Evolutionary conservation across 2,888 invertebrate genomes (phyloP), one percentile per base, ranked within the genome.

Genomic region (Pyralis farinalis): DNA sequence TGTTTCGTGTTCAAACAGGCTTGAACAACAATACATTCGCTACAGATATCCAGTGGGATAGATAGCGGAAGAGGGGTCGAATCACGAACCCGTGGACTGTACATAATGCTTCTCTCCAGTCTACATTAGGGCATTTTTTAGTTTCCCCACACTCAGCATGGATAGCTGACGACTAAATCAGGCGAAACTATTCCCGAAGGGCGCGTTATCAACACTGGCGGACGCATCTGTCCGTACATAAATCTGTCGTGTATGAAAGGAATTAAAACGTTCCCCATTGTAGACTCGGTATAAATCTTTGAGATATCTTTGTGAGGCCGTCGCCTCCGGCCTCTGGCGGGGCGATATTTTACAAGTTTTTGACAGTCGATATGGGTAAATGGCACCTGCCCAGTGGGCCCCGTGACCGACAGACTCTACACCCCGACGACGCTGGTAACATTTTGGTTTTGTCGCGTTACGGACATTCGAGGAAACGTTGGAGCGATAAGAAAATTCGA

Each of bases 281-380:
- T 86, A 72, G 84, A 81, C 77, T 70, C 66, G 71, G 80, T 69
- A 87, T 88, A 88, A 87, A 88, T 88, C 87, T 88, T 79, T 58
- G 66, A 81, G 85, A 84, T 86, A 85, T 86, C 81, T 81, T 82
- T 79, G 82, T 81, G 82, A 80, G 79, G 71, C 68, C 63, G 73
- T 72, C 75, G 81, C 74, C 72, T 69, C 71, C 66, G 71, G 73
- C 71, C 61, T 84, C 83, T 81, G 83, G 75, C 76, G 76, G 78
- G 81, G 85, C 91, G 85, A 92, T 92, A 92, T 91, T 92, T 92
- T 90, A 92, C 90, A 90, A 91, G 90, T 91, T 91, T 91, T 91
- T 91, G 92, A 92, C 92, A 91, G 89, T 78, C 84, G 85, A 83
- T 90, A 91, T 90, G 91, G 91, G 90, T 90, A 88, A 87, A 82